Conservation (phyloP, 1,140 invertebrate species). For the Heliothis virescens region DNA sequence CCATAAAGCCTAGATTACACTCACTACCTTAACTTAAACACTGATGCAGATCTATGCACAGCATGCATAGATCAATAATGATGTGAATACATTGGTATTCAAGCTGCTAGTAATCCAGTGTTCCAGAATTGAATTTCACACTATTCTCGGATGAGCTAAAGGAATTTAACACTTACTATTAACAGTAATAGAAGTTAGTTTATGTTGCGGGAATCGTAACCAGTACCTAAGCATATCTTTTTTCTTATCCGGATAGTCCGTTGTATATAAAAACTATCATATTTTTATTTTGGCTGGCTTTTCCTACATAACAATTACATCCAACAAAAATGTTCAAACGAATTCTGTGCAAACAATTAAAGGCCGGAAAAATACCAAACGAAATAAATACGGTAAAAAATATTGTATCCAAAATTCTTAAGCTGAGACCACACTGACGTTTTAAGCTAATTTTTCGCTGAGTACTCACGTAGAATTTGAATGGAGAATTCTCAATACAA, state of each 20-base stretch:
- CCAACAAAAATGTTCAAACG: too few relatives aligned
- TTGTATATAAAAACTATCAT: background rate
- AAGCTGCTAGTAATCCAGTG: background rate
- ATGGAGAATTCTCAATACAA: conserved; percentile 32
- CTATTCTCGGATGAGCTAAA: background rate
- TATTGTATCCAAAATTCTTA: conserved; percentile 5
- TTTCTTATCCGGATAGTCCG: too few relatives aligned
- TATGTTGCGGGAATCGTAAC: background rate
- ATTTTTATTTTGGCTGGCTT: too few relatives aligned
- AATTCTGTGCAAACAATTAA: background rate
- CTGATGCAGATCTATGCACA: too few relatives aligned
- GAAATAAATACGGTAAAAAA: background rate
- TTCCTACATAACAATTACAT: too few relatives aligned
- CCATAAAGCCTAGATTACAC: background rate
- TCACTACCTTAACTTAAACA: conserved; percentile 16
- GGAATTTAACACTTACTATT: background rate
- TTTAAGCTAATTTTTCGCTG: conserved; percentile 37
- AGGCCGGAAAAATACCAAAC: background rate
- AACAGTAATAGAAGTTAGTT: background rate
- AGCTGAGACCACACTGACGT: conserved; percentile 11
- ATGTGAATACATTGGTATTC: background rate
- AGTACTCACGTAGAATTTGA: conserved; percentile 21
- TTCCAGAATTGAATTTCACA: conserved; percentile 10
- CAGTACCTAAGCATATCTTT: too few relatives aligned
- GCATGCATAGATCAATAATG: conserved; percentile 4